Base-by-base conservation (phyloP, 2,113 vertebrate genomes). In the Melanocharis versteri region DNA sequence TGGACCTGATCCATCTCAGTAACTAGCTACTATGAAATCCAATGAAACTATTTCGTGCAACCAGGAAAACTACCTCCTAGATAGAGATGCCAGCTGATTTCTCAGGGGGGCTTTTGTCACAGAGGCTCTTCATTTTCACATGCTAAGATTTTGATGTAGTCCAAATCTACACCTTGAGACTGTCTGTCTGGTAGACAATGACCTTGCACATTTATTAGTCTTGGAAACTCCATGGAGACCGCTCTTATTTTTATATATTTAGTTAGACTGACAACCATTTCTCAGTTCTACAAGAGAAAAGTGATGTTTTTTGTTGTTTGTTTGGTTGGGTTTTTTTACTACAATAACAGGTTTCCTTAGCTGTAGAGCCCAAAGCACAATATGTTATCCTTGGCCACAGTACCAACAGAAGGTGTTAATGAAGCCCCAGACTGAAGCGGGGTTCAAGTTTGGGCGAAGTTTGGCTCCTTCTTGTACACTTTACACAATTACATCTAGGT, bases 211-310 rank as follows among this genome's bases (percentile, higher is more conserved):
- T 42, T 82, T 85, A 94, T 44, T 64, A 65, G 33, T 42, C 39
- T 65, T 13, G 13, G 33, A 90, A 89, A 84, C 42, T 87, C 85
- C 61, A 50, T 15, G 19, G 76, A 78, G 72, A 92, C 54, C 30
- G n/a, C 20, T 79, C 77, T 72, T 53, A 57, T 65, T 72, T 80
- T 71, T n/a, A 84, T 30, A 61, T 54, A 82, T 44, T 20, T 80
- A 58, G 86, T 91, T 94, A 82, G 48, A 61, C 37, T 93, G 76
- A 82, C 82, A 96, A 65, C 28, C 39, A 76, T 87, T 94, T 93
- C 61, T 78, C 75, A 82, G 53, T 86, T 81, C 66, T 83, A 71
- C 73, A 87, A 86, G 75, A 87, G 16, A 50, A 48, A 66, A 94
- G 66, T 12, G 11, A 33, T 64, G 58, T n/a, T n/a, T n/a, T n/a